Evolutionary conservation across 2,113 vertebrate genomes (phyloP).

Genomic region (Forbesichthys papilliferus): DNA sequence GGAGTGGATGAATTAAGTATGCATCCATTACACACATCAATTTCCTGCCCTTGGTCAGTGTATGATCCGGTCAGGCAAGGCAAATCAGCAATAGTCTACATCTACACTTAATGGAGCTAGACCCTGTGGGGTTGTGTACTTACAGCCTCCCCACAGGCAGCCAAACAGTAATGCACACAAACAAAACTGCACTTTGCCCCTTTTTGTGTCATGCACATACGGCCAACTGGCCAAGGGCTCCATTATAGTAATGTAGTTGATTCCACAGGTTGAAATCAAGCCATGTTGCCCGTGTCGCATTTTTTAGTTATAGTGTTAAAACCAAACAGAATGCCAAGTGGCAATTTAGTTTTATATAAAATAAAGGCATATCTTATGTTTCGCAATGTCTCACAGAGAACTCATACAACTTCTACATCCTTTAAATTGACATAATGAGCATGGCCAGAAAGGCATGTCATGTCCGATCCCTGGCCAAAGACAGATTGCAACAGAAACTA

Average conservation of each 20-base stretch:
- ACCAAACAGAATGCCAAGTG: background rate
- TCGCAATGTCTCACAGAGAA: too few species aligned
- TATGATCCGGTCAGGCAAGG: conserved; percentile 52
- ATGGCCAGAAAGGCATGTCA: conserved; percentile 31
- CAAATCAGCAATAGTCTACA: conserved; percentile 54
- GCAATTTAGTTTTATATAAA: background rate
- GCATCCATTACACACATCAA: conserved; percentile 68
- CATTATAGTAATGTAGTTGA: conserved; percentile 51
- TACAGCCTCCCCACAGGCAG: conserved; percentile 54
- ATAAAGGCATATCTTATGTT: background rate
- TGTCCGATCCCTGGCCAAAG: conserved; percentile 46
- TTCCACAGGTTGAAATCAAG: background rate
- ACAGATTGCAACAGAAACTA: conserved; percentile 52
- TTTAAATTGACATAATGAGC: conserved; percentile 39
- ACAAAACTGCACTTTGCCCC: conserved; percentile 62
- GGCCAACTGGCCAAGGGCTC: conserved; percentile 43
- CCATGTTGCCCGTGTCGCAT: background rate
- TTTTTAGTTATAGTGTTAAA: conserved; percentile 2
- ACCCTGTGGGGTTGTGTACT: conserved; percentile 59
- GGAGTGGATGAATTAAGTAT: conserved; percentile 59
- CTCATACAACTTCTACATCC: conserved; percentile 7
- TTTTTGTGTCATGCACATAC: conserved; percentile 37
- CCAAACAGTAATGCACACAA: conserved; percentile 59
- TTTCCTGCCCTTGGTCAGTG: conserved; percentile 66
- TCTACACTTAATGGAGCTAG: conserved; percentile 61